phyloP scores from a whole-genome alignment of 2,888 invertebrate species.

The Frankliniella fusca region DNA sequence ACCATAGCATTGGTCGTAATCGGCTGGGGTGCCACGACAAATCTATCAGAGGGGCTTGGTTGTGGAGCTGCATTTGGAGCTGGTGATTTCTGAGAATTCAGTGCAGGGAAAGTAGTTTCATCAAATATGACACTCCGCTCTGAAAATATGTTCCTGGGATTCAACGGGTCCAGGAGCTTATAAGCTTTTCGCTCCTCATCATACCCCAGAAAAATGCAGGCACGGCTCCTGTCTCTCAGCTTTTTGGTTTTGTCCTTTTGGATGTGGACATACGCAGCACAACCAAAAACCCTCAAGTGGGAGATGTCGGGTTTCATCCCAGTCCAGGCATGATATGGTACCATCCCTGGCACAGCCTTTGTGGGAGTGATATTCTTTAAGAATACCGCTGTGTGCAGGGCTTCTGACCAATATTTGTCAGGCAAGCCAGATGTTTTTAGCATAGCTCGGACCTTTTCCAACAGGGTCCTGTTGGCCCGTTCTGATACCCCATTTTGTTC shows the following conservation, averaged over 20 bases:
- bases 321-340: conserved; percentile 39
- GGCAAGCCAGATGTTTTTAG: conserved; percentile 40
- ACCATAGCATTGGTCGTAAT: too few species aligned
- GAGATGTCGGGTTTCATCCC: conserved; percentile 31
- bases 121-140: not conserved
- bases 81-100: too few species aligned
- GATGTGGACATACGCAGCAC: not conserved
- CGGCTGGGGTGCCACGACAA: too few species aligned
- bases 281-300: not conserved
- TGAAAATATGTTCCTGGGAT: not conserved
- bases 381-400: conserved; percentile 42
- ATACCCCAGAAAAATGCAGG: not conserved
- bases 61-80: too few species aligned
- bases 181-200: not conserved
- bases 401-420: conserved; percentile 39
- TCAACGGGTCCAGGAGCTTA: conserved; percentile 7
- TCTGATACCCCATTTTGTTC: conserved; percentile 41
- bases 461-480: conserved; percentile 41
- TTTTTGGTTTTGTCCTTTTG: not conserved
- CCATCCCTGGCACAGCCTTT: conserved; percentile 38
- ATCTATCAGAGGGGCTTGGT: too few species aligned
- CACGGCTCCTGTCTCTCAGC: not conserved
- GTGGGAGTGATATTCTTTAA: conserved; percentile 42
- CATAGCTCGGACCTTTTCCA: conserved; percentile 42
- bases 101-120: conserved; percentile 1